These are phyloP conservation scores for Leptosomus discolor DNA, from an alignment of 2,113 vertebrate genomes.

Conservation along the genomic window DNA sequence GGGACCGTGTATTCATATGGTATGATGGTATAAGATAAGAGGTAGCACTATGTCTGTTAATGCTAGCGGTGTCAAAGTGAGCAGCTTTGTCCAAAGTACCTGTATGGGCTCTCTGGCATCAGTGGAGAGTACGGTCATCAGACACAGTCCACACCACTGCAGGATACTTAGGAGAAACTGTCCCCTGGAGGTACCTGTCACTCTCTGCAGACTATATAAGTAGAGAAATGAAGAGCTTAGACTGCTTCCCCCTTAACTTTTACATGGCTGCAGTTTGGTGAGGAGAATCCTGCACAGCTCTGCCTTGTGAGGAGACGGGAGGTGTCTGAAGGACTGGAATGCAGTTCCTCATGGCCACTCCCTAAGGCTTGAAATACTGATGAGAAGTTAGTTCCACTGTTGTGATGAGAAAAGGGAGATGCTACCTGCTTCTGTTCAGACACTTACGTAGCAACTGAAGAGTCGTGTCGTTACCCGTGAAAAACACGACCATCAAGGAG, in stretches of 20 bases:
- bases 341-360: background rate
- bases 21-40: too few relatives aligned
- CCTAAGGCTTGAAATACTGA: background rate
- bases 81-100: background rate
- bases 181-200: background rate
- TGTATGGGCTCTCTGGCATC: background rate
- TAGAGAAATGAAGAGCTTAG: background rate
- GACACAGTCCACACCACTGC: background rate
- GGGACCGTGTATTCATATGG: background rate
- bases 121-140: background rate
- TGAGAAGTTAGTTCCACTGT: background rate
- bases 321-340: background rate
- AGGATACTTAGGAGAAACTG: background rate
- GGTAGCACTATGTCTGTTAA: background rate
- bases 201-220: background rate
- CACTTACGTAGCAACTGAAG: background rate
- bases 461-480: background rate
- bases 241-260: background rate
- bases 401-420: background rate
- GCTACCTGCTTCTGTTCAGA: background rate
- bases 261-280: too few relatives aligned
- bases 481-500: background rate
- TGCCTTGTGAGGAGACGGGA: background rate
- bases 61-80: background rate
- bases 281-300: accelerated